These are phyloP conservation scores for Cydia splendana DNA, from an alignment of 1,140 invertebrate genomes.

Conservation along the genomic window DNA sequence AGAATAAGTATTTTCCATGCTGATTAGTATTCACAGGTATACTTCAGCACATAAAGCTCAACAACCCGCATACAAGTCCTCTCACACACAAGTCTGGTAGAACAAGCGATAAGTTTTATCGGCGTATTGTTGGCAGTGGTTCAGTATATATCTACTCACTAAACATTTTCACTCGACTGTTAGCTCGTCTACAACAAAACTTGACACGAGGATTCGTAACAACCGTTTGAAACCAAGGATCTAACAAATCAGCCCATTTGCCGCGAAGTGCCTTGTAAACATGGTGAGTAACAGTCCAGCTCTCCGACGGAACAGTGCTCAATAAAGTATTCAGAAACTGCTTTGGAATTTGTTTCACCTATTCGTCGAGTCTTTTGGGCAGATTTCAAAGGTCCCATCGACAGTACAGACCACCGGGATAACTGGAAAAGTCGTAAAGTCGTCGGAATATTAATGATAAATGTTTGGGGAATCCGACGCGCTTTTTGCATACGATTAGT, in stretches of 20 bases:
- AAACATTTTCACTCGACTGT: conserved; percentile 39
- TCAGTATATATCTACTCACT: conserved; percentile 12
- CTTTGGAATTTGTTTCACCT: conserved; percentile 71
- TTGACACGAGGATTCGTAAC: background rate
- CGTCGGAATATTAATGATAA: conserved; percentile 45
- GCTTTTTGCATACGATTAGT: conserved; percentile 43
- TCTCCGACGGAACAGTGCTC: conserved; percentile 56
- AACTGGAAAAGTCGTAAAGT: conserved; percentile 48
- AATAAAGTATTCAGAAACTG: conserved; percentile 57
- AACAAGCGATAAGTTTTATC: conserved; percentile 68
- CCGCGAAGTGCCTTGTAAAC: background rate
- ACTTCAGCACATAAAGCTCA: conserved; percentile 35
- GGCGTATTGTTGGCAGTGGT: conserved; percentile 65
- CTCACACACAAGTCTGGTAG: too few relatives aligned
- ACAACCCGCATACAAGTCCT: conserved; percentile 49
- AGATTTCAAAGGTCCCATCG: conserved; percentile 45
- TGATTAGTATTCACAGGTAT: conserved; percentile 24
- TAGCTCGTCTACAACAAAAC: background rate
- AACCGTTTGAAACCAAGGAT: background rate
- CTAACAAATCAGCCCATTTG: background rate
- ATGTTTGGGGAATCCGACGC: conserved; percentile 37
- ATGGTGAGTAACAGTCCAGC: background rate
- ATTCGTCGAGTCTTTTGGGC: conserved; percentile 53
- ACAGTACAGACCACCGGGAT: conserved; percentile 50
- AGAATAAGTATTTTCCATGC: background rate